Conservation (phyloP, 2,888 invertebrate species). For the Morinoia aosen region DNA sequence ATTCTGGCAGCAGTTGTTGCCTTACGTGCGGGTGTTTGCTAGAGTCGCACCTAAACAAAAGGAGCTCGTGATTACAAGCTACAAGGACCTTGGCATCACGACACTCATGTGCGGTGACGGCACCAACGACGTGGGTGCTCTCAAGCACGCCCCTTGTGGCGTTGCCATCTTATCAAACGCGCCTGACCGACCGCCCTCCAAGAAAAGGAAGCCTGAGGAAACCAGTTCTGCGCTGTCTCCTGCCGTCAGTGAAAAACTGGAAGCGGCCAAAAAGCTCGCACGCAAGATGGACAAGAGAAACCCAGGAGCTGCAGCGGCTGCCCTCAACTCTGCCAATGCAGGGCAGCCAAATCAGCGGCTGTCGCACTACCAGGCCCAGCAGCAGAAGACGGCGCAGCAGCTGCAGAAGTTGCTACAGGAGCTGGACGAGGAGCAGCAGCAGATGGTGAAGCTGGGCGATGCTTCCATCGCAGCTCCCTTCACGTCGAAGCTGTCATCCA, state of each 20-base stretch:
- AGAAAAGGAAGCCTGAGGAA: conserved; percentile 59
- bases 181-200: conserved; percentile 73
- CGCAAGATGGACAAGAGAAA: conserved; percentile 54
- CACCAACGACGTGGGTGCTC: conserved; percentile 98
- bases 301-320: neutral
- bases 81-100: conserved; percentile 88
- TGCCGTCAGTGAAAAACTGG: conserved; percentile 55
- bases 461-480: conserved; percentile 99
- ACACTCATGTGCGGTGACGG: conserved; percentile 99
- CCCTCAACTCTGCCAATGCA: neutral
- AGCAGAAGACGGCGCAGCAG: conserved; percentile 69
- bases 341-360: neutral
- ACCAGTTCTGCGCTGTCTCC: conserved; percentile 36
- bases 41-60: conserved; percentile 99
- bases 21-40: conserved; percentile 92
- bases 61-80: conserved; percentile 90
- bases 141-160: conserved; percentile 97
- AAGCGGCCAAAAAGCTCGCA: conserved; percentile 56
- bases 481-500: conserved; percentile 96
- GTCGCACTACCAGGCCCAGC: conserved; percentile 1
- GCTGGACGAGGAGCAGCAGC: conserved; percentile 82
- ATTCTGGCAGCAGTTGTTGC: conserved; percentile 82
- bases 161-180: conserved; percentile 91
- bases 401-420: conserved; percentile 85
- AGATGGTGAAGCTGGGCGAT: conserved; percentile 95